A percentile compares a stretch with the other conserved stretches of the same genome.
Evolutionary conservation across 2,797 vertebrate species (phyloP).

Genomic region (Brachyrhaphis roseni): DNA sequence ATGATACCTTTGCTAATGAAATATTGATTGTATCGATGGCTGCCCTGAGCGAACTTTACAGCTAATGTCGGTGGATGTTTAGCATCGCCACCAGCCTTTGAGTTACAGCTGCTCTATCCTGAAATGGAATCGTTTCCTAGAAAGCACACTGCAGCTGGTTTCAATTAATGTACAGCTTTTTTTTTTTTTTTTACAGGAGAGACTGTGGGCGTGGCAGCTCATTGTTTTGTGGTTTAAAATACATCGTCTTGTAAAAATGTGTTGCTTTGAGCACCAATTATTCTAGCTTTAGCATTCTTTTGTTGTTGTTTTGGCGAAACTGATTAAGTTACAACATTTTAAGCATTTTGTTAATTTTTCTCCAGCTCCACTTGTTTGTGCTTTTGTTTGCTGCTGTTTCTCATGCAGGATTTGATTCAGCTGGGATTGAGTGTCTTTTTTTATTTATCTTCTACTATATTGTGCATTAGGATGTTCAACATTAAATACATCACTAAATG

Average conservation of each 20-base stretch:
- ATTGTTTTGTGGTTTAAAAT: constrained; percentile 37
- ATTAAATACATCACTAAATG: not conserved
- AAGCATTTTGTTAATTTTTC: not conserved
- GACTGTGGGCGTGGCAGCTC: constrained; percentile 72
- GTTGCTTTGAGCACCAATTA: not conserved
- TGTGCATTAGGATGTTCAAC: not conserved
- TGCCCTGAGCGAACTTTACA: constrained; percentile 26
- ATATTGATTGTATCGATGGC: constrained; percentile 41
- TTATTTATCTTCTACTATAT: not conserved
- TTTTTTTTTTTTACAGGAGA: constrained; percentile 7
- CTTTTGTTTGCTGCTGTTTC: not conserved
- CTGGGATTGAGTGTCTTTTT: not conserved
- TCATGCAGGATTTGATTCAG: not conserved
- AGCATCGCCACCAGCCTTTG: not conserved
- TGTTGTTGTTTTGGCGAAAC: not conserved
- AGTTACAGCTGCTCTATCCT: not conserved
- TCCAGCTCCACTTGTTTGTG: not conserved
- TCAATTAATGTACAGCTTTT: not conserved
- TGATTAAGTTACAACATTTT: not conserved
- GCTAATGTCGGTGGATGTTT: constrained; percentile 21
- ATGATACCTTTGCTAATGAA: constrained; percentile 23
- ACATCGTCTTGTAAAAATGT: constrained; percentile 1
- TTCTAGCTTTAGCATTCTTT: not conserved
- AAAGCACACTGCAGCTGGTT: not conserved
- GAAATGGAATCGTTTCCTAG: not conserved